Percentiles rank a stretch among this genome's conserved stretches.
These are phyloP conservation scores for Druon quercuslanigerum DNA, from an alignment of 1,140 invertebrate genomes.

Conservation along the genomic window DNA sequence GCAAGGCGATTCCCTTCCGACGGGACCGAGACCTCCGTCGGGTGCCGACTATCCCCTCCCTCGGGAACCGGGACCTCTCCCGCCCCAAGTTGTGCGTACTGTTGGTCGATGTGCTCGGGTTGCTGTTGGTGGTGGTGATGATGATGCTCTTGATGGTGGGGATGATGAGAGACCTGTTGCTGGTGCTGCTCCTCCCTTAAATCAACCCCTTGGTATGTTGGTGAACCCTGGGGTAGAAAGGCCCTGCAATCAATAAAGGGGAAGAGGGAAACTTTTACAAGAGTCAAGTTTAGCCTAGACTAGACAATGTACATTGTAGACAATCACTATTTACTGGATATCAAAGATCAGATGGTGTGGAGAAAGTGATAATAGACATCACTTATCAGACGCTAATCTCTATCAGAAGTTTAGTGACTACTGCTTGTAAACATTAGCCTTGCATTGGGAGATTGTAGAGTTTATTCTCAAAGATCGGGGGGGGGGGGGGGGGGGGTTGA, in stretches of 20 bases:
- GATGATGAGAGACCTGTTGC: slow-evolving; percentile 58
- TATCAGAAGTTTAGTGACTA: background rate
- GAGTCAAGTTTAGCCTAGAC: too few relatives aligned
- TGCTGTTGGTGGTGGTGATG: slow-evolving; percentile 42
- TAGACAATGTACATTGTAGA: too few relatives aligned
- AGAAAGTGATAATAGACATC: background rate
- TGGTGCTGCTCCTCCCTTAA: slow-evolving; percentile 51
- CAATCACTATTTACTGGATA: too few relatives aligned
- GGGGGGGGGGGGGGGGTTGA: background rate
- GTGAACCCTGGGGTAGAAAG: background rate
- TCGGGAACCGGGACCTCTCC: slow-evolving; percentile 61
- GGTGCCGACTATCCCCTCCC: slow-evolving; percentile 68
- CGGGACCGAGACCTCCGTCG: slow-evolving; percentile 57
- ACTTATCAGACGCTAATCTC: background rate
- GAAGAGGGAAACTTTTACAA: background rate
- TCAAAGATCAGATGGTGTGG: too few relatives aligned
- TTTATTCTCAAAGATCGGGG: background rate
- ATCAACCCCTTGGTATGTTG: slow-evolving; percentile 32
- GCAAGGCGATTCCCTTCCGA: slow-evolving; percentile 60
- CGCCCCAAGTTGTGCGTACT: slow-evolving; percentile 56
- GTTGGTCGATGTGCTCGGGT: slow-evolving; percentile 44
- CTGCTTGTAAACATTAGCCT: slow-evolving; percentile 7
- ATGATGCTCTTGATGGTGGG: slow-evolving; percentile 49
- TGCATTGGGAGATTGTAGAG: background rate
- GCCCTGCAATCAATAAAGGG: background rate